Base-by-base conservation (phyloP, 2,797 vertebrate species). In the Premnoplex brunnescens region DNA sequence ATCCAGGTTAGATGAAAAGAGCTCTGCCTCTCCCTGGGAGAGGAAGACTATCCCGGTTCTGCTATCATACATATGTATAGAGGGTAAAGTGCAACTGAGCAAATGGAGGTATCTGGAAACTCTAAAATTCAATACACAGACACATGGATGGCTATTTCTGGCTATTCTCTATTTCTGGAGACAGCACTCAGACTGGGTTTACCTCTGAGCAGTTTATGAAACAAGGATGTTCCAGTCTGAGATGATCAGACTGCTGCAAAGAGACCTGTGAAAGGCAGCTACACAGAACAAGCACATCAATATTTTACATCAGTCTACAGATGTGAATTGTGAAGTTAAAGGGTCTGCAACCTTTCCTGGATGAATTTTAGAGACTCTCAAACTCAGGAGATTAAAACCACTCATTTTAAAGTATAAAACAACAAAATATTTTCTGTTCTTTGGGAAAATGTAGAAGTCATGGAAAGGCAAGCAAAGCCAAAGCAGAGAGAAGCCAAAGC, bases 71-170 rank as follows among this genome's bases (percentile, higher is more conserved):
- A 52, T 76, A 74, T 73, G 14, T 52, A 49, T 22, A 79, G 79
- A 82, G 54, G 30, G 36, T 30, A 90, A 32, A 93, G 73, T 66
- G 52, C 44, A 93, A 74, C n/a, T 58, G 41, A 88, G 64, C 51
- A 91, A 90, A 91, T 28, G 30, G 56, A 82, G 37, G 44, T 66
- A 89, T 34, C 71, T 55, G 80, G 37, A 91, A 88, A 79, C 27
- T 39, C 90, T 74, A 91, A 89, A 91, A 93, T 91, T 87, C 85
- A 91, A 62, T 51, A 66, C 10, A 63, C 41, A 86, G 83, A 85
- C 76, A 79, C 14, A 32, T 4, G 19, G 69, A 39, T 81, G 27
- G 48, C n/a, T 86, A 48, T 88, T 94, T 87, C 77, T 59, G n/a
- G n/a, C n/a, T n/a, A n/a, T n/a, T n/a, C n/a, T n/a, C n/a, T n/a